A percentile compares a stretch with the other conserved stretches of the same genome.
Evolutionary conservation across 2,797 vertebrate species (phyloP).

Genomic region (Anabas testudineus): DNA sequence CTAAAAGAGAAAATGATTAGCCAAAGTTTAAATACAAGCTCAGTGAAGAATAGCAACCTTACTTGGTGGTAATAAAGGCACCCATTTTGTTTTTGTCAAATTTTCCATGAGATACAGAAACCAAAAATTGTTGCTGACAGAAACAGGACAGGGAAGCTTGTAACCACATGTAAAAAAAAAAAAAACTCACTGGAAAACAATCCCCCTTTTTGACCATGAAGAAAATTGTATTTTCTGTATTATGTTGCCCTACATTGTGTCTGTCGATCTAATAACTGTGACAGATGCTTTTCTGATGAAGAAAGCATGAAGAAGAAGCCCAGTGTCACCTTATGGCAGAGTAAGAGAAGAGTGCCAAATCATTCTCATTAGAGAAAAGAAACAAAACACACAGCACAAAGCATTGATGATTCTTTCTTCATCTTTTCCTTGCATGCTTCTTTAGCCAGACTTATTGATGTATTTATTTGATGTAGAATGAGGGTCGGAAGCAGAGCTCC

Average conservation of each 20-base stretch:
- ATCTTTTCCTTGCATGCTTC: slow-evolving; percentile 8
- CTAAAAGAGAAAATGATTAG: no score
- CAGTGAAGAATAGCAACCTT: no score
- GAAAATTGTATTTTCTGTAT: slow-evolving; percentile 8
- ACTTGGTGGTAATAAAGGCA: no score
- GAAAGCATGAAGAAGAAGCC: slow-evolving; percentile 16
- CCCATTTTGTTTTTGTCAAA: no score
- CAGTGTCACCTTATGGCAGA: slow-evolving; percentile 34
- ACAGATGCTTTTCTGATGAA: slow-evolving; percentile 41
- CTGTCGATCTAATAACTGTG: slow-evolving; percentile 34
- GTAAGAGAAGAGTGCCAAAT: slow-evolving; percentile 20
- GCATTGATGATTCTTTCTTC: slow-evolving; percentile 6
- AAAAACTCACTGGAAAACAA: slow-evolving; percentile 17
- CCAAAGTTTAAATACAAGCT: no score
- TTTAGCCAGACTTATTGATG: slow-evolving; percentile 1
- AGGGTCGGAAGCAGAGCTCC: background rate
- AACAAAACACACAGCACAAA: slow-evolving; percentile 16
- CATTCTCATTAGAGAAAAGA: slow-evolving; percentile 29
- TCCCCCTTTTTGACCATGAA: background rate
- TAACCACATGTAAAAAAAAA: background rate
- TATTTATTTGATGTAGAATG: slow-evolving; percentile 8
- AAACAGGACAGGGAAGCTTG: background rate
- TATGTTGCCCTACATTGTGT: background rate
- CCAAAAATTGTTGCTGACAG: slow-evolving; percentile 10
- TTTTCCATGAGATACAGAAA: background rate